Evolutionary conservation across 1,140 invertebrate species (phyloP).

Genomic region (Andrena cerasifolii): DNA sequence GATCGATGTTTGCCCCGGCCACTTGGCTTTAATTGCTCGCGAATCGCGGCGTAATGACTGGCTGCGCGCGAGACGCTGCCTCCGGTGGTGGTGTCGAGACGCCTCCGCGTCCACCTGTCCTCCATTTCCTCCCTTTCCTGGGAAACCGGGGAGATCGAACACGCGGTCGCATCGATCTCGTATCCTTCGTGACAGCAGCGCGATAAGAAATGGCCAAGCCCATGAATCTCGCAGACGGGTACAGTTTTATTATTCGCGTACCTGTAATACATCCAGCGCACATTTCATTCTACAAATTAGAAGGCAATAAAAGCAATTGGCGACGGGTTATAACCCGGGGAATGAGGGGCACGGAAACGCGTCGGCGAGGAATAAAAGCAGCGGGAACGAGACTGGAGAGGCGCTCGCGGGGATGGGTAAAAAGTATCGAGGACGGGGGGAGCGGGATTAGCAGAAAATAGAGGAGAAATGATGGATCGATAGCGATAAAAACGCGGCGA

Average conservation of each 20-base stretch:
- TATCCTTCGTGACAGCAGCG: no score
- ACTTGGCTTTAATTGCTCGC: slow-evolving; percentile 80
- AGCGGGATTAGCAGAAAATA: slow-evolving; percentile 44
- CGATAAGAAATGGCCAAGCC: no score
- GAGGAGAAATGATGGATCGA: slow-evolving; percentile 50
- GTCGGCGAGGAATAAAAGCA: not conserved
- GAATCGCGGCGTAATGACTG: slow-evolving; percentile 77
- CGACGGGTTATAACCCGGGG: not conserved
- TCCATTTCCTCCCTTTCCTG: not conserved
- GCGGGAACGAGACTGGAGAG: slow-evolving; percentile 12
- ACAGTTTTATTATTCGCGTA: no score
- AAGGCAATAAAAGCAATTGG: slow-evolving; percentile 26
- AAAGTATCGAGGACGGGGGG: slow-evolving; percentile 34
- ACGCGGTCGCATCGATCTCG: no score
- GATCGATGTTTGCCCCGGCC: slow-evolving; percentile 79
- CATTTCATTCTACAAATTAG: slow-evolving; percentile 16
- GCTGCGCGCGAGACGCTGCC: slow-evolving; percentile 12
- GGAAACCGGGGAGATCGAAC: not conserved
- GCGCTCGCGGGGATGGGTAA: not conserved
- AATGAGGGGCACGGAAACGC: not conserved
- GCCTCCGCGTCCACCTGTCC: not conserved
- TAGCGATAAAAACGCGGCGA: slow-evolving; percentile 46
- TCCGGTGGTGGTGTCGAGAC: slow-evolving; percentile 9
- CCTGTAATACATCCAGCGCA: no score
- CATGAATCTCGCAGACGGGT: no score